phyloP scores from a whole-genome alignment of 2,888 invertebrate species.

The Caenorhabditis sp. region DNA sequence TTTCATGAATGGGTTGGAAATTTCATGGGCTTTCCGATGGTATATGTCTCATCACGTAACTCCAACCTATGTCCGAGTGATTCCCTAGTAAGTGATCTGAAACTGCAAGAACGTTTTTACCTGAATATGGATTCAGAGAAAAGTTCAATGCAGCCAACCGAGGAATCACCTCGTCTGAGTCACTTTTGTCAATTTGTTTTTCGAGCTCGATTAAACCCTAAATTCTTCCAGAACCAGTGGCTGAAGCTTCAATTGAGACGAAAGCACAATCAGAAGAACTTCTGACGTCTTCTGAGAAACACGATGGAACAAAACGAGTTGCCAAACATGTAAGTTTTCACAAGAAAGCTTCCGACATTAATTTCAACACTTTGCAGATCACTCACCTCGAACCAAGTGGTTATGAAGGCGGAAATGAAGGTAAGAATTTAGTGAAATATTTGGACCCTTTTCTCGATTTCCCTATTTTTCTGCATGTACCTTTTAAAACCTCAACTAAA shows the following conservation, averaged over 20 bases:
- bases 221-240: constrained; percentile 49
- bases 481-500: constrained; percentile 12
- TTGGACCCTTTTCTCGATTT: constrained; percentile 1
- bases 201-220: constrained; percentile 11
- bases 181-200: too few relatives aligned
- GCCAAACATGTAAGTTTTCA: constrained; percentile 49
- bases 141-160: too few relatives aligned
- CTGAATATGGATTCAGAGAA: too few relatives aligned
- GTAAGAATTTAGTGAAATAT: constrained; percentile 16
- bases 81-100: too few relatives aligned
- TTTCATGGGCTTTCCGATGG: too few relatives aligned
- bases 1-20: too few relatives aligned
- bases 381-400: constrained; percentile 55
- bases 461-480: constrained; percentile 13
- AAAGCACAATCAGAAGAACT: constrained; percentile 47
- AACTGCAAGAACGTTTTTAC: too few relatives aligned
- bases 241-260: constrained; percentile 43
- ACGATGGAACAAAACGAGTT: constrained; percentile 24
- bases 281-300: constrained; percentile 31
- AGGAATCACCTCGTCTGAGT: too few relatives aligned
- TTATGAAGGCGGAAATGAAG: constrained; percentile 63
- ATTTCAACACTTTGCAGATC: constrained; percentile 29
- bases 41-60: too few relatives aligned
- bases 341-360: background rate
- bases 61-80: too few relatives aligned